Percentiles rank a stretch among this genome's conserved stretches.
Evolutionary conservation across 2,113 vertebrate genomes (phyloP).

Genomic region (Cervus canadensis): DNA sequence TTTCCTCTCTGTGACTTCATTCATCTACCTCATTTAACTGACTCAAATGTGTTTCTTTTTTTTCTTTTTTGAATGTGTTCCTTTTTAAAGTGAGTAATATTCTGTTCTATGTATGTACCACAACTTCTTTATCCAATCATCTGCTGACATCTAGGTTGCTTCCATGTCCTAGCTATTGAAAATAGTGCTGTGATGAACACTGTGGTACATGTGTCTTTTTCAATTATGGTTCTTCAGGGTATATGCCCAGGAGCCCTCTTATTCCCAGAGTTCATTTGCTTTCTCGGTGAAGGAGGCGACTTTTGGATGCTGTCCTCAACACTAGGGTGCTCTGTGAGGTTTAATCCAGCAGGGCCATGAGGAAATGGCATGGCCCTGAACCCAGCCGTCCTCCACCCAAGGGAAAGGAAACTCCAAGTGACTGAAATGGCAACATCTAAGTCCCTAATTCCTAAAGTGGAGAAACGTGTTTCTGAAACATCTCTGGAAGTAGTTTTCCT

Average conservation of each 20-base stretch:
- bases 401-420: not conserved
- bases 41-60: not conserved
- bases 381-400: not conserved
- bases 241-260: not conserved
- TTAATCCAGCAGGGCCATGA: not conserved
- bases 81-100: not conserved
- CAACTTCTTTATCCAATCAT: not conserved
- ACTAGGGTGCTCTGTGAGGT: not conserved
- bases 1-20: not conserved
- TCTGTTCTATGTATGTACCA: not conserved
- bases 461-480: not conserved
- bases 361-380: too few relatives aligned
- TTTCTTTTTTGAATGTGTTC: not conserved
- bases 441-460: not conserved
- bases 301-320: not conserved
- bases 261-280: not conserved
- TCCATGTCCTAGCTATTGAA: not conserved
- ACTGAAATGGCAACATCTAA: not conserved
- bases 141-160: not conserved
- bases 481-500: not conserved
- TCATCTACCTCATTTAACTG: not conserved
- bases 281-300: not conserved
- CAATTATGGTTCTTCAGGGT: not conserved
- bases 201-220: not conserved
- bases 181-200: not conserved